These are phyloP conservation scores for Miniopterus natalensis DNA, from an alignment of 2,113 vertebrate species.

Conservation along the genomic window DNA sequence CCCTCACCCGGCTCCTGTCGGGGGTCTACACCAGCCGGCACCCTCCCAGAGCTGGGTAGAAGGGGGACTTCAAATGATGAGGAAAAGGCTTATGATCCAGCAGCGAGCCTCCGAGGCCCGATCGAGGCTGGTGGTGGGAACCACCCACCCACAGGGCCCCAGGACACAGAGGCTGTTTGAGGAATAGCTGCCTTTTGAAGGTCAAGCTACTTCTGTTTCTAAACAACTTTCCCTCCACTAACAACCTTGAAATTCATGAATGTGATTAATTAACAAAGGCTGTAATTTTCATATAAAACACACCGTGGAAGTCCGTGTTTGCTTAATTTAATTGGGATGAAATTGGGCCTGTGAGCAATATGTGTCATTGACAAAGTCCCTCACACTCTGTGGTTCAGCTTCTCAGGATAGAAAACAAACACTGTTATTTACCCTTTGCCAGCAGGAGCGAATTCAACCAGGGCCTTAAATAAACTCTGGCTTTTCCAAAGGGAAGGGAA, in stretches of 20 bases:
- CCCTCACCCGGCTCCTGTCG: background rate
- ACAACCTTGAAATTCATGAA: background rate
- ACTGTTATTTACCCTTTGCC: background rate
- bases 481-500: background rate
- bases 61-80: background rate
- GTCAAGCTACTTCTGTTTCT: background rate
- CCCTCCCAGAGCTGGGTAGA: background rate
- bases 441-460: background rate
- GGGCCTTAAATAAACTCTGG: background rate
- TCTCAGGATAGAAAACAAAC: background rate
- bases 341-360: background rate
- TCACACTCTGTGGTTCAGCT: background rate
- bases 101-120: background rate
- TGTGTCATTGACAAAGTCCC: background rate
- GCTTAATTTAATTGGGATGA: background rate
- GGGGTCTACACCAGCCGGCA: background rate
- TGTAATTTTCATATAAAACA: conserved; percentile 20
- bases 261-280: background rate
- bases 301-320: background rate
- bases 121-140: rapidly evolving
- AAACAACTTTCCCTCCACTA: background rate
- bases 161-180: background rate
- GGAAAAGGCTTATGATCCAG: background rate
- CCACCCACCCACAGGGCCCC: background rate
- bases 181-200: background rate